Conservation (phyloP, 2,113 vertebrate genomes). For the Pygathrix nemaeus region DNA sequence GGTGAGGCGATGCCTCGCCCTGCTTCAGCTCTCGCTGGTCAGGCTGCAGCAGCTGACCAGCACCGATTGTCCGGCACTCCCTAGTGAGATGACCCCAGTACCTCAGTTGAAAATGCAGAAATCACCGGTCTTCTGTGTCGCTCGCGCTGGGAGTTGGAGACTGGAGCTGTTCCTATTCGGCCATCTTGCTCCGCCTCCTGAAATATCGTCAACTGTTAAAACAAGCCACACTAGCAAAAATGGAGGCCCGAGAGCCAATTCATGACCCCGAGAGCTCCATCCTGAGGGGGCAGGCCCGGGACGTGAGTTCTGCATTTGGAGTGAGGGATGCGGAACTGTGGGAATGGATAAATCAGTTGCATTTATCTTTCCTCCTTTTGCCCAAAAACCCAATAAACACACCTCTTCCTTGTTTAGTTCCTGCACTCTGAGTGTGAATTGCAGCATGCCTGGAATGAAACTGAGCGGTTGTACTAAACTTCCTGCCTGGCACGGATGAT, state of each 20-base stretch:
- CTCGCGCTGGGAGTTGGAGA: too few relatives aligned
- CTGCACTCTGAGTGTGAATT: background rate
- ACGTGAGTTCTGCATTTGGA: background rate
- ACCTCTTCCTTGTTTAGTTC: background rate
- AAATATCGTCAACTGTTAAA: background rate
- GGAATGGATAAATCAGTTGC: background rate
- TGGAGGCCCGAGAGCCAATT: background rate
- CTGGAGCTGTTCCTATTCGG: too few relatives aligned
- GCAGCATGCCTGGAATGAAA: background rate
- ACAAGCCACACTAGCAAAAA: background rate
- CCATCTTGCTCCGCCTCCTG: too few relatives aligned
- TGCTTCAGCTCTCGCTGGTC: too few relatives aligned
- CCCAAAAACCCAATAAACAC: background rate
- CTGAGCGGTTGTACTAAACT: background rate
- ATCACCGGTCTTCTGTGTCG: too few relatives aligned
- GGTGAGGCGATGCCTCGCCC: too few relatives aligned
- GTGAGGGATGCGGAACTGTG: background rate
- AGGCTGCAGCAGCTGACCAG: too few relatives aligned
- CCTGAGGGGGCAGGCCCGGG: background rate
- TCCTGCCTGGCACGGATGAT: background rate
- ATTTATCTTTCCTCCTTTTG: background rate
- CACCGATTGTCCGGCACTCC: too few relatives aligned
- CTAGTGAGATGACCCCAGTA: too few relatives aligned
- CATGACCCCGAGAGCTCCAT: rapidly evolving
- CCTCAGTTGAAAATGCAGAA: too few relatives aligned